Conservation (phyloP, 2,797 vertebrate species). For the Sebastes elongatus region DNA sequence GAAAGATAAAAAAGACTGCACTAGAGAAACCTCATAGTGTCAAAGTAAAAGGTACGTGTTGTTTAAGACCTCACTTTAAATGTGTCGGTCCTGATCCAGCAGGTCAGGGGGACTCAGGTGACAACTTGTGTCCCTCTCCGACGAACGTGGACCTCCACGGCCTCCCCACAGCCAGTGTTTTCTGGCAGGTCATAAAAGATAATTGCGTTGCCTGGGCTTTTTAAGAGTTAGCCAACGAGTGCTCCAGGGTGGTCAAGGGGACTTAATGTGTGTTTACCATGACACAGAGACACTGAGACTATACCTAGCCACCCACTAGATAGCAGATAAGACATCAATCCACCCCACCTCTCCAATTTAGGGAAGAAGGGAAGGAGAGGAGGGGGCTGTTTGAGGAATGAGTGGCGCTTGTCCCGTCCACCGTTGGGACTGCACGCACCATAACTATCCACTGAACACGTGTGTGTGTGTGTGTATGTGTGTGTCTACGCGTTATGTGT, state of each 20-base stretch:
- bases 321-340: slow-evolving; percentile 63
- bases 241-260: slow-evolving; percentile 78
- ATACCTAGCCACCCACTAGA: slow-evolving; percentile 47
- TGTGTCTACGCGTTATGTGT: slow-evolving; percentile 13
- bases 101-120: slow-evolving; percentile 46
- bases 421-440: background rate
- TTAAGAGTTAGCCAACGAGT: slow-evolving; percentile 79
- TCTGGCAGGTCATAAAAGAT: slow-evolving; percentile 87
- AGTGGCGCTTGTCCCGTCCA: background rate
- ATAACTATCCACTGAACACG: slow-evolving; percentile 14
- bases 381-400: slow-evolving; percentile 22
- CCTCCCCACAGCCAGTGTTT: slow-evolving; percentile 79
- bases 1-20: background rate
- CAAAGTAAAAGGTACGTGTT: background rate
- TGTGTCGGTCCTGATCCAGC: background rate
- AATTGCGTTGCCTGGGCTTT: slow-evolving; percentile 84
- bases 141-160: slow-evolving; percentile 51
- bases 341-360: slow-evolving; percentile 54
- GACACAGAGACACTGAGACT: slow-evolving; percentile 65
- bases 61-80: slow-evolving; percentile 12
- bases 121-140: slow-evolving; percentile 44
- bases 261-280: slow-evolving; percentile 69
- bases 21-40: background rate
- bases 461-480: slow-evolving; percentile 5
- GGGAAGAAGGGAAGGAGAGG: slow-evolving; percentile 25